These are phyloP conservation scores for Fringilla coelebs DNA, from an alignment of 2,797 vertebrate species.

Conservation along the genomic window DNA sequence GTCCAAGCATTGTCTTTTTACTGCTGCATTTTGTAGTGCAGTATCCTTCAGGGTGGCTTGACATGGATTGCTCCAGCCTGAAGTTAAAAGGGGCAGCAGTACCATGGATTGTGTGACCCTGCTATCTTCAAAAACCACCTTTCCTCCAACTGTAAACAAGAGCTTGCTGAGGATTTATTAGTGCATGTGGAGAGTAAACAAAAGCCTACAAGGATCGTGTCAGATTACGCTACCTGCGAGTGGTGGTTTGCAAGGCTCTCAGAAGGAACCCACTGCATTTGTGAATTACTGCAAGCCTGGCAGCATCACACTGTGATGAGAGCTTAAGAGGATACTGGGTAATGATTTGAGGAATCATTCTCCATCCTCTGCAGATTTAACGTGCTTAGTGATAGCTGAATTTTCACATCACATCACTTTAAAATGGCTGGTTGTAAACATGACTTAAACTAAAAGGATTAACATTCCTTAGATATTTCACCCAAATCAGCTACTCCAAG, in stretches of 20 bases:
- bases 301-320: neutral
- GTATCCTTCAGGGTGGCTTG: neutral
- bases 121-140: constrained; percentile 35
- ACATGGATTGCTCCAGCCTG: neutral
- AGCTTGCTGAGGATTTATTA: constrained; percentile 50
- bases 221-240: constrained; percentile 32
- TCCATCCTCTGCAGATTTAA: neutral
- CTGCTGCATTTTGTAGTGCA: neutral
- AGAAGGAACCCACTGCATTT: neutral
- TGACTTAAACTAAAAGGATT: constrained; percentile 54
- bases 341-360: neutral
- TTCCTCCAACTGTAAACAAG: constrained; percentile 55
- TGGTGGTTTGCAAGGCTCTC: neutral
- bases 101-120: neutral
- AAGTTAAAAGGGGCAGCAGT: neutral
- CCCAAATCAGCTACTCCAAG: constrained; percentile 20
- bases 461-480: constrained; percentile 56
- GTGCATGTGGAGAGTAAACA: constrained; percentile 41
- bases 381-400: neutral
- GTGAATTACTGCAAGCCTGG: neutral
- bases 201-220: neutral
- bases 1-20: constrained; percentile 10
- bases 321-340: neutral
- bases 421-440: constrained; percentile 35
- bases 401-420: constrained; percentile 17